phyloP scores from a whole-genome alignment of 2,888 invertebrate species.

The Hyles lineata region DNA sequence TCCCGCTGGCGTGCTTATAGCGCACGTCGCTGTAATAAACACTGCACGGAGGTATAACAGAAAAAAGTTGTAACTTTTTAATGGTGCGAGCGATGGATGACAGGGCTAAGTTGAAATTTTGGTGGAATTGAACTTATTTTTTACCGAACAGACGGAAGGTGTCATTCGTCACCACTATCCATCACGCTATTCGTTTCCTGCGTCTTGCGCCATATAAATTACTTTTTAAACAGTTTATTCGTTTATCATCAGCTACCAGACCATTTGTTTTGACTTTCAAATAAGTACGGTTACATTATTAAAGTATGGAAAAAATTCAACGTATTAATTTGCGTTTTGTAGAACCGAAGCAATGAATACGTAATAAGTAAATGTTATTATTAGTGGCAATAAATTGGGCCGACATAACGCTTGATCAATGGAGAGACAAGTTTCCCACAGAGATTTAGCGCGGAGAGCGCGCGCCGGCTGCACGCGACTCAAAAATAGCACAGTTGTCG shows the following conservation, averaged over 20 bases:
- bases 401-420: slow-evolving; percentile 46
- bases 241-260: slow-evolving; percentile 44
- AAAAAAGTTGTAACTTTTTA: slow-evolving; percentile 26
- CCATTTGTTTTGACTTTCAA: slow-evolving; percentile 19
- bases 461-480: slow-evolving; percentile 82
- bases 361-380: slow-evolving; percentile 5
- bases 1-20: slow-evolving; percentile 3
- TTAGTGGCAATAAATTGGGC: slow-evolving; percentile 13
- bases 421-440: slow-evolving; percentile 78
- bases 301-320: neutral
- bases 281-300: neutral
- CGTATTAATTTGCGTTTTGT: neutral
- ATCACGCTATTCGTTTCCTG: slow-evolving; percentile 77
- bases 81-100: slow-evolving; percentile 32
- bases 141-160: slow-evolving; percentile 77
- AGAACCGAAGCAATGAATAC: neutral
- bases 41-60: slow-evolving; percentile 13
- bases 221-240: slow-evolving; percentile 58
- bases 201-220: slow-evolving; percentile 66
- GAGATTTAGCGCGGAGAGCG: slow-evolving; percentile 78
- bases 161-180: slow-evolving; percentile 77
- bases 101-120: slow-evolving; percentile 39
- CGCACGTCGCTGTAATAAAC: slow-evolving; percentile 16
- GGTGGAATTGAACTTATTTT: slow-evolving; percentile 61
- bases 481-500: slow-evolving; percentile 83